Evolutionary conservation across 2,797 vertebrate species (phyloP), one percentile per base, ranked within the genome.

Genomic region (Characodon lateralis): DNA sequence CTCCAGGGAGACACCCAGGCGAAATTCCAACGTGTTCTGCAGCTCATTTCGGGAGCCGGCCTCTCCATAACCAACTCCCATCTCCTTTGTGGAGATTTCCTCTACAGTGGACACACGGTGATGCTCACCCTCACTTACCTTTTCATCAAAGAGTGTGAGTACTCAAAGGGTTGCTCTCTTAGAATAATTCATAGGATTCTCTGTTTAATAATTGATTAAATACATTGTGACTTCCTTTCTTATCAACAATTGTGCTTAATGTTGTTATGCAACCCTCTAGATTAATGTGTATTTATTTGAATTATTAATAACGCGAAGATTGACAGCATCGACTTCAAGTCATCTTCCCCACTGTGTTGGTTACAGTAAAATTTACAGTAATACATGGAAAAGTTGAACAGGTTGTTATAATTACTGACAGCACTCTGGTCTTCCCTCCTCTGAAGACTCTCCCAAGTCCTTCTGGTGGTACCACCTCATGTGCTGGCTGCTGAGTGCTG

Each of bases 81-180:
- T 82, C 96, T 98, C 87, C 85, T 99, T 82, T 99, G 98, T 0
- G 98, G 98, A 83, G 98, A 99, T 92, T 99, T 98, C 88, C 95
- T 99, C 69, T 99, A 98, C 89, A 99, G 98, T 5, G 98, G 98
- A 31, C 98, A 99, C 92, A 99, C 98, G 0, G 97, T 99, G 79
- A 94, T 97, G 83, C 95, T 99, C 89, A 99, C 98, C 0, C 96
- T 99, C 79, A 98, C 97, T 13, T 99, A 99, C 82, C 93, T 99
- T 80, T 99, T 99, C 95, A 98, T 99, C 92, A 99, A 99, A 87
- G 98, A 99, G 94, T 99, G 98, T 99, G 93, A 97, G 98, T 94
- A 84, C 56, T 69, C 46, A 68, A 78, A 76, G 31, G 65, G 56
- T 68, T 73, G 61, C 55, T 39, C 74, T 43, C 43, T 39, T 55